These are phyloP conservation scores for Helostoma temminkii DNA, from an alignment of 2,797 vertebrate species.

Conservation along the genomic window DNA sequence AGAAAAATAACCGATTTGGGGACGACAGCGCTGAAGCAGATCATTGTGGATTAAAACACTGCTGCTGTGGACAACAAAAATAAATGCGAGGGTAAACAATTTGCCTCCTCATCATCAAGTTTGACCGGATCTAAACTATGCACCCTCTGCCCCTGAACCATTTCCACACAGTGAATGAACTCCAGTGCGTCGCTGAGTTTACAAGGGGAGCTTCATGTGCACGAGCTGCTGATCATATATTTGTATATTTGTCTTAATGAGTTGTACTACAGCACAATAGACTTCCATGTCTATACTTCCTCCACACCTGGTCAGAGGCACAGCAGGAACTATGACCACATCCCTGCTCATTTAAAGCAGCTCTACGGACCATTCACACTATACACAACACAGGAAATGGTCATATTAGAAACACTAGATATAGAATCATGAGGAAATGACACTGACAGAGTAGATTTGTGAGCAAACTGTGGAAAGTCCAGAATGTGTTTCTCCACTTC, in stretches of 20 bases:
- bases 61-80: background rate
- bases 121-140: conserved; percentile 2
- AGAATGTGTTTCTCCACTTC: background rate
- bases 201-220: background rate
- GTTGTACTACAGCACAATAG: conserved; percentile 70
- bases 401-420: conserved; percentile 46
- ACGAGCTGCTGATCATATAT: conserved; percentile 18
- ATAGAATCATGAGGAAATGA: conserved; percentile 62
- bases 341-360: conserved; percentile 62
- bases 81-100: conserved; percentile 3
- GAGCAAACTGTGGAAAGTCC: background rate
- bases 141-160: background rate
- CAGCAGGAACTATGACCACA: conserved; percentile 83
- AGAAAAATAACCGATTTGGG: too few relatives aligned
- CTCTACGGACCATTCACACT: conserved; percentile 24
- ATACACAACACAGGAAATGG: conserved; percentile 61
- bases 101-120: background rate
- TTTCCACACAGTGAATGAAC: conserved; percentile 22
- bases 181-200: background rate
- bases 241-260: conserved; percentile 59
- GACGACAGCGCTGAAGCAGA: too few relatives aligned
- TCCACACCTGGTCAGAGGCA: conserved; percentile 81
- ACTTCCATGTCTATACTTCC: conserved; percentile 80
- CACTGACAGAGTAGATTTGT: conserved; percentile 16
- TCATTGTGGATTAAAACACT: background rate